Base-by-base conservation (phyloP, 2,797 vertebrate genomes). In the Sebastes ruberrimus region DNA sequence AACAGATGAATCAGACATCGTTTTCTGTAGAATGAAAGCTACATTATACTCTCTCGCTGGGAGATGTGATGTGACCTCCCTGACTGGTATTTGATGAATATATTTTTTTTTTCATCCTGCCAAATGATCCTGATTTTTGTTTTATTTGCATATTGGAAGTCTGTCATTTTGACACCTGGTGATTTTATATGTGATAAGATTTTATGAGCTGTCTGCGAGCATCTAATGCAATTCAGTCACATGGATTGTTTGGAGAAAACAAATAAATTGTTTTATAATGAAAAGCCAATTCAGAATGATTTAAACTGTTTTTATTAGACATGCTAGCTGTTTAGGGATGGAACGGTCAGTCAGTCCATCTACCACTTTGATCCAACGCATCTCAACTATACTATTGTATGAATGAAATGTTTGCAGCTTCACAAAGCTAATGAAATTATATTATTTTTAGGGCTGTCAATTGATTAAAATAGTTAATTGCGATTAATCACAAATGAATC, bases 141-240 rank as follows among this genome's bases (percentile, higher is more conserved):
- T 16, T 32, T 23, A 68, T 76, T 81, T 81, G 27, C 46, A 79
- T 55, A 85, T 55, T 59, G 46, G 6, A 87, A 33, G 8, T 22
- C 25, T 22, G 3, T 76, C 38, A 75, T 63, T 70, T 63, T 86
- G 67, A 25, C 72, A 81, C 10, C 25, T 38, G 22, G 13, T 69
- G 52, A 76, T 56, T 79, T 72, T 30, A 64, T 64, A 13, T 69
- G 20, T 38, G 62, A 71, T 59, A 38, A 69, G 25, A 22, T 23
- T 64, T 65, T 23, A 33, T 61, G 28, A 71, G 53, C 53, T 75
- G 42, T 38, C 53, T 62, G 23, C 2, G 0, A 25, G 28, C 33
- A 27, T 71, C 9, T 49, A 61, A 28, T 14, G 0, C 33, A 63
- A 25, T 25, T 71, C 35, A 33, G 38, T 46, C 1, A 16, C 14